These are phyloP conservation scores for Equus quagga DNA, from an alignment of 2,113 vertebrate species.

Conservation along the genomic window DNA sequence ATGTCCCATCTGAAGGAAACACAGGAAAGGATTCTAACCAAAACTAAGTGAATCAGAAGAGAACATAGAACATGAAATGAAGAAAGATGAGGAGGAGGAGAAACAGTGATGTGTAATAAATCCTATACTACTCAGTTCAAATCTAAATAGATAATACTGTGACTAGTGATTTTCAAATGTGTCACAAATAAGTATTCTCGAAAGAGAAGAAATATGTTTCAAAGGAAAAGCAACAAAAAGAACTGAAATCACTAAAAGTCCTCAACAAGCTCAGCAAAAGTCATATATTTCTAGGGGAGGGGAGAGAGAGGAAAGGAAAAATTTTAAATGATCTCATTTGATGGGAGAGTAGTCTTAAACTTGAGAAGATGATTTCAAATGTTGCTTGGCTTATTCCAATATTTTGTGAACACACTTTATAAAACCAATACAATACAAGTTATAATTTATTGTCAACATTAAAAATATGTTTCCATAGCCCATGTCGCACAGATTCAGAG, in stretches of 20 bases:
- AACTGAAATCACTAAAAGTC: neutral
- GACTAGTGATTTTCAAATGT: neutral
- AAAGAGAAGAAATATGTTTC: neutral
- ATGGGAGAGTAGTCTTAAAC: neutral
- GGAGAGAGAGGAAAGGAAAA: neutral
- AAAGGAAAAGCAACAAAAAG: neutral
- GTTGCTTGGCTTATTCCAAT: neutral
- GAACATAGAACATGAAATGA: neutral
- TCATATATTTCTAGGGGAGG: neutral
- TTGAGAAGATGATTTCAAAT: neutral
- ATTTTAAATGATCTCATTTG: neutral
- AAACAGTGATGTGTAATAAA: neutral
- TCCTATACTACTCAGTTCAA: neutral
- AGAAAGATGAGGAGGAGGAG: neutral
- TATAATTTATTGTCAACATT: neutral
- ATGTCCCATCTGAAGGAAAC: neutral
- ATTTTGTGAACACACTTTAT: neutral
- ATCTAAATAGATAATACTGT: neutral
- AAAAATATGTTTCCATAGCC: neutral
- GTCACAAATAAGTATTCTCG: neutral
- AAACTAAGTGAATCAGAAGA: neutral
- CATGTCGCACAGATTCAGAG: neutral
- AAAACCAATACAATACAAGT: neutral
- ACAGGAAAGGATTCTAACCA: neutral
- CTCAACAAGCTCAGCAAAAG: neutral